Evolutionary conservation across 2,797 vertebrate genomes (phyloP).

Genomic region (Luscinia megarhynchos): DNA sequence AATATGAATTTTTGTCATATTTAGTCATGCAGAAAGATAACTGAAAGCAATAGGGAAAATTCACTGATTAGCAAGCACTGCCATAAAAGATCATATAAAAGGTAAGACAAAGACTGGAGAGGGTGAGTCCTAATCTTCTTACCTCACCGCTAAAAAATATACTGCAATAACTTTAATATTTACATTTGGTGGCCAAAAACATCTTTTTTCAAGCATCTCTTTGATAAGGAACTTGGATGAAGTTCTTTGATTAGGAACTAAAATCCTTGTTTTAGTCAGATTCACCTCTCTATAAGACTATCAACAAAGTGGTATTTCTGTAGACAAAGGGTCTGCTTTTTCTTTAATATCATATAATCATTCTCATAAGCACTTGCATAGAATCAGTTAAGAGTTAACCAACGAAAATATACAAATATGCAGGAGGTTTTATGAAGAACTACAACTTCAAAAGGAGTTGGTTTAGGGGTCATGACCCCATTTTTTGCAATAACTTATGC

Average conservation of each 20-base stretch:
- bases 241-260: neutral
- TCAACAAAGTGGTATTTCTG: neutral
- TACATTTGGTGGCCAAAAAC: neutral
- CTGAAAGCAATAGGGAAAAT: neutral
- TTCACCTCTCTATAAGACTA: neutral
- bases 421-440: conserved; percentile 21
- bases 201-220: neutral
- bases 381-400: conserved; percentile 64
- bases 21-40: neutral
- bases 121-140: neutral
- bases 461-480: conserved; percentile 62
- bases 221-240: neutral
- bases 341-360: neutral
- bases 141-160: neutral
- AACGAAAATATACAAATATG: conserved; percentile 60
- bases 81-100: neutral
- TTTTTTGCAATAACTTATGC: conserved; percentile 72
- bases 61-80: neutral
- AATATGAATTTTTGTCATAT: neutral
- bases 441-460: conserved; percentile 56
- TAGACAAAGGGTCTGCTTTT: neutral
- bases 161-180: neutral
- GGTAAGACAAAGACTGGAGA: neutral
- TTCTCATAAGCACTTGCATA: conserved; percentile 25
- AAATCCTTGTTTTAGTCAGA: neutral